Evolutionary conservation across 2,888 invertebrate genomes (phyloP).

Genomic region (Tinea semifulvella): DNA sequence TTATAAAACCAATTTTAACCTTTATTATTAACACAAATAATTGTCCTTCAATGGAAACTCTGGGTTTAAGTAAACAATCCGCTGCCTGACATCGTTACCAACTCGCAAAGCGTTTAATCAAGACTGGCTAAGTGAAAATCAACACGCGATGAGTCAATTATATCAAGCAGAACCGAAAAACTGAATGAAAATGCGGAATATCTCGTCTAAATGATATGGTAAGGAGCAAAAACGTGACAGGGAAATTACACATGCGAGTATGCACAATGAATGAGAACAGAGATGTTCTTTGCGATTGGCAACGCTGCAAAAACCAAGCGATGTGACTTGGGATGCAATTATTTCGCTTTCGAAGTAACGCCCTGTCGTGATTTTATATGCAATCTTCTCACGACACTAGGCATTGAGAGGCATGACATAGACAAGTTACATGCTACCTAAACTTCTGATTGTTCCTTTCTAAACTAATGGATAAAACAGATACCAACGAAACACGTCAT

Average conservation of each 20-base stretch:
- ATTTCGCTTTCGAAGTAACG: conserved; percentile 37
- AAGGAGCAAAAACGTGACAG: conserved; percentile 23
- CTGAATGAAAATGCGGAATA: conserved; percentile 14
- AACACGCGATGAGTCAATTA: conserved; percentile 10
- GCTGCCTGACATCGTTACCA: not conserved
- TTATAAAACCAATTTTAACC: too few relatives aligned
- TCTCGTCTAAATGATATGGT: conserved; percentile 19
- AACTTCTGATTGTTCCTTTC: not conserved
- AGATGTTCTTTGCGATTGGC: conserved; percentile 16
- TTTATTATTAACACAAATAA: too few relatives aligned
- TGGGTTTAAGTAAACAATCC: not conserved
- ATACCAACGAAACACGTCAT: not conserved
- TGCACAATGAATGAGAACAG: conserved; percentile 22
- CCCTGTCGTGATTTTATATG: conserved; percentile 9
- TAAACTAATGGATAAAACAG: conserved; percentile 8
- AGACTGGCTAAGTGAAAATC: not conserved
- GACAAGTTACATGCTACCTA: not conserved
- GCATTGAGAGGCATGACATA: not conserved
- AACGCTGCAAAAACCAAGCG: conserved; percentile 22
- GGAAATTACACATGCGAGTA: conserved; percentile 22
- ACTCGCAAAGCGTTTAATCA: conserved; percentile 2
- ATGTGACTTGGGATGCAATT: conserved; percentile 28
- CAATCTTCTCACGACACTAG: conserved; percentile 12
- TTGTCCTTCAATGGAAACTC: too few relatives aligned
- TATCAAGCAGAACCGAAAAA: conserved; percentile 10